Conservation (phyloP, 2,888 invertebrate genomes). For the Gasteruption jaculator region DNA sequence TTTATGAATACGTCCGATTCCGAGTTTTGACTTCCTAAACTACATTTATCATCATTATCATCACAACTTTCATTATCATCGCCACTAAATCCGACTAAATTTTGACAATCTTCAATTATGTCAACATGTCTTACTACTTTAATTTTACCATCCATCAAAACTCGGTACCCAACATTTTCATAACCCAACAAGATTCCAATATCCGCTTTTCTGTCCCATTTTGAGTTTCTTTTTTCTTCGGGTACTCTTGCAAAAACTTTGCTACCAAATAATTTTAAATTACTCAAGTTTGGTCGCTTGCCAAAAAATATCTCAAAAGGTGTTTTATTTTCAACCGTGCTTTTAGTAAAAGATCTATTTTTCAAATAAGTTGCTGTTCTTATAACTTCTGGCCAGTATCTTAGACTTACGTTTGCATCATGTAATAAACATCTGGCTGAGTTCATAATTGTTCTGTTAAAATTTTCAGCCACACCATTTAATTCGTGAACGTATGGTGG, state of each 20-base stretch:
- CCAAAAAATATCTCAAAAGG: constrained; percentile 15
- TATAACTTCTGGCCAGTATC: constrained; percentile 14
- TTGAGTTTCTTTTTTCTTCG: constrained; percentile 12
- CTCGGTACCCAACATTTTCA: constrained; percentile 10
- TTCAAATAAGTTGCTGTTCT: constrained; percentile 15
- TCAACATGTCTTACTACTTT: constrained; percentile 11
- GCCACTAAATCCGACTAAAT: constrained; percentile 2
- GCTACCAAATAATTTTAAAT: constrained; percentile 10
- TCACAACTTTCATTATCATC: neutral
- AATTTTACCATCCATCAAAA: constrained; percentile 9
- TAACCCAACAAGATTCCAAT: constrained; percentile 12
- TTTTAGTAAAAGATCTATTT: constrained; percentile 15
- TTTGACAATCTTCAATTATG: constrained; percentile 9
- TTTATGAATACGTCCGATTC: neutral
- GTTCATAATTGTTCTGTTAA: constrained; percentile 16
- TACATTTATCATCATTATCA: too few species aligned
- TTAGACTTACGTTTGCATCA: constrained; percentile 12
- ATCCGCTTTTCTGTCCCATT: constrained; percentile 13
- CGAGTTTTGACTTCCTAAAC: constrained; percentile 1
- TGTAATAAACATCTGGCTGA: constrained; percentile 14
- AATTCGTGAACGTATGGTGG: constrained; percentile 10
- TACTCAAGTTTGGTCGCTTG: constrained; percentile 3
- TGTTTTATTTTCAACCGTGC: constrained; percentile 5
- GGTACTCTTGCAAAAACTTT: constrained; percentile 14
- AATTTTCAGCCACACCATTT: constrained; percentile 17